Evolutionary conservation across 2,113 vertebrate species (phyloP).

Genomic region (Malurus alboscapulatus): DNA sequence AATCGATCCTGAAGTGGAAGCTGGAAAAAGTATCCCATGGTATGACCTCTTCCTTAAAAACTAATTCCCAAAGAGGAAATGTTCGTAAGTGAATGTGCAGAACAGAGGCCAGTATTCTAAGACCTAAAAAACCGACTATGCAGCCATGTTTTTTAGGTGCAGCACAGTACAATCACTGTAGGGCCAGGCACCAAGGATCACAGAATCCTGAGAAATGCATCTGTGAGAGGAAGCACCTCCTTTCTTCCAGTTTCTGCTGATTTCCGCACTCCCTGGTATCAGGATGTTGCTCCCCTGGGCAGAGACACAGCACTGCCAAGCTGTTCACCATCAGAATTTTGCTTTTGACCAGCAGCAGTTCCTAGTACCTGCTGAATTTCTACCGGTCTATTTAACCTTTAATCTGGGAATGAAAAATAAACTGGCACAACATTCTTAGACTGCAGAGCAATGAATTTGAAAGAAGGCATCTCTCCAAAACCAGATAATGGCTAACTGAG

Average conservation of each 20-base stretch:
- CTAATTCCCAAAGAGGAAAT: neutral
- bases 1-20: neutral
- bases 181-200: neutral
- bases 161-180: neutral
- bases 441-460: neutral
- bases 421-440: neutral
- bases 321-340: neutral
- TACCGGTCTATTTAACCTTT: neutral
- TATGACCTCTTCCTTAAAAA: neutral
- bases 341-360: neutral
- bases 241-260: neutral
- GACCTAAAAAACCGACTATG: neutral
- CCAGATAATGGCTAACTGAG: neutral
- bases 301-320: neutral
- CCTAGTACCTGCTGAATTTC: neutral
- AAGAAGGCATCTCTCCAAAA: neutral
- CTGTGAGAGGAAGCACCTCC: neutral
- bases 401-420: neutral
- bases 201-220: neutral
- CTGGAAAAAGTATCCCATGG: neutral
- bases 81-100: neutral
- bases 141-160: neutral
- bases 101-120: neutral
- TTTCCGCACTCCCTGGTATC: neutral
- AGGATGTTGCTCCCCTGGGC: rapidly evolving